Conservation (phyloP, 2,797 vertebrate genomes). For the Antrozous pallidus region DNA sequence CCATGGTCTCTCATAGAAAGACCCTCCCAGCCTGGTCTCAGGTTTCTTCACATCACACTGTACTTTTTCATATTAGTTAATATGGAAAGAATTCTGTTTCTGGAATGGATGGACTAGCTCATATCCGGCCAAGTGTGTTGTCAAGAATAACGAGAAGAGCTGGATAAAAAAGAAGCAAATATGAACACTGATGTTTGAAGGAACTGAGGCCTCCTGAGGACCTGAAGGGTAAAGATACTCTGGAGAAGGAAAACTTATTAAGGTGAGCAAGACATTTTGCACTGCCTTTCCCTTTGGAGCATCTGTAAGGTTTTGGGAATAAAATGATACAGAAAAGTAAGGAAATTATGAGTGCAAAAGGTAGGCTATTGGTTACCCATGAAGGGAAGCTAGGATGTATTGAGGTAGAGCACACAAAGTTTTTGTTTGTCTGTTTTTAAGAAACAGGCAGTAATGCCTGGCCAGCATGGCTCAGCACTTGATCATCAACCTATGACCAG, state of each 20-base stretch:
- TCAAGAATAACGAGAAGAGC: neutral
- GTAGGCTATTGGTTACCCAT: neutral
- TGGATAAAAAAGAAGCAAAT: neutral
- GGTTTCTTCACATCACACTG: neutral
- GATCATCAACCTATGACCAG: too few relatives aligned
- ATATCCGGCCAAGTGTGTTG: neutral
- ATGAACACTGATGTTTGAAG: neutral
- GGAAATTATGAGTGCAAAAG: constrained; percentile 24
- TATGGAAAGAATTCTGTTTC: neutral
- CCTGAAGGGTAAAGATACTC: neutral
- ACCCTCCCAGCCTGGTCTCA: neutral
- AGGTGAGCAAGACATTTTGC: neutral
- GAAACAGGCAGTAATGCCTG: neutral
- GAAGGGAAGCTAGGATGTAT: neutral
- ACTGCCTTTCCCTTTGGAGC: neutral
- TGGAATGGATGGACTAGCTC: neutral
- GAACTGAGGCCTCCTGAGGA: neutral
- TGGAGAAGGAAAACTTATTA: constrained; percentile 4
- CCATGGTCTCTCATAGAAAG: neutral
- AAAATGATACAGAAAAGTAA: constrained; percentile 14
- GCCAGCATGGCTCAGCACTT: too few relatives aligned
- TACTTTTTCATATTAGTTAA: neutral
- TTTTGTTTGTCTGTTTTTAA: neutral
- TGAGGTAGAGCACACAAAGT: neutral
- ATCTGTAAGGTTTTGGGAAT: constrained; percentile 1